Evolutionary conservation across 2,888 invertebrate species (phyloP), one percentile per base, ranked within the genome.

Genomic region (Ischnura elegans): DNA sequence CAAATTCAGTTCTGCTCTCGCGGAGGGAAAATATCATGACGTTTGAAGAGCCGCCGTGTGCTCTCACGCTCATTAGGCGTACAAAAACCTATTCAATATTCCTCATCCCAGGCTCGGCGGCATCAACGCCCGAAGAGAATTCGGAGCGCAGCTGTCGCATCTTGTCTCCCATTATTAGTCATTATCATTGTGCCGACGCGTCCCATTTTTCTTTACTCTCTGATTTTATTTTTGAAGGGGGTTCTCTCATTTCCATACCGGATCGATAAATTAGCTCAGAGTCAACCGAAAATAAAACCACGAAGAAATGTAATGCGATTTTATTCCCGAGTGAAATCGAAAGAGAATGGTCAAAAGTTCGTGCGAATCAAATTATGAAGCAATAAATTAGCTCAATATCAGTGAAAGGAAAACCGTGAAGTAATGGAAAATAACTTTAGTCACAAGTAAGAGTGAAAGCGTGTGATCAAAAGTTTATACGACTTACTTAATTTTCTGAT

Each of bases 81-180:
- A 86, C n/a, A 86, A 86, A 86, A 86, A 86, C 86, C 86, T 86
- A 86, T 86, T 86, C 46, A 86, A 86, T 86, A 86, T 86, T 43
- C 86, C 45, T 43, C 46, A 45, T 46, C 46, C 46, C 45, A 6
- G 6, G 13, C 51, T 51, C 85, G 61, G 76, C 76, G 46, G 25
- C 86, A 86, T 86, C 86, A 86, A 86, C 86, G 46, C 86, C 86
- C 86, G 86, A 46, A 21, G 46, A 46, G 86, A 36, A 36, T 46
- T 86, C 45, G 43, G 86, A 46, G 76, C 43, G 86, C 86, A 43
- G 86, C 46, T 86, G 86, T 45, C 86, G 86, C 45, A 10, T 46
- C 46, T 86, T 45, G 86, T 86, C 46, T 76, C 43, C n/a, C 86
- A 46, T 45, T 86, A 46, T 36, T n/a, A 45, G 86, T 86, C 43